Evolutionary conservation across 1,140 invertebrate species (phyloP), one percentile per base, ranked within the genome.

Genomic region (Pogonognathellus flavescens): DNA sequence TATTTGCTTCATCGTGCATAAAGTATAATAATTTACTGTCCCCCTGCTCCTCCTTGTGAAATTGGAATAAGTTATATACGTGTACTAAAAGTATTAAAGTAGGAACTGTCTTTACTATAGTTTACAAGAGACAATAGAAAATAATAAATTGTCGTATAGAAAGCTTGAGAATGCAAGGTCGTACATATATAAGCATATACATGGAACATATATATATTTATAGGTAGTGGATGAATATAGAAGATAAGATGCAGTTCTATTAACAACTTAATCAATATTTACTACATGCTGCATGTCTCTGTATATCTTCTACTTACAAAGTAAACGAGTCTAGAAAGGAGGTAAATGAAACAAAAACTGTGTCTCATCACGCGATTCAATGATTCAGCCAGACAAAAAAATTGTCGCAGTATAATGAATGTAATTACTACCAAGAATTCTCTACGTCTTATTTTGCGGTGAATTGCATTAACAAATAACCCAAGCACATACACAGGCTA

Each of bases 221-320:
- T 60, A 82, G 22, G 52, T 18, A 41, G 22, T 31, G n/a, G 57
- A 14, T n/a, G 13, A 6, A 20, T 50, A 55, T 59, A 62, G 10
- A 16, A 80, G 16, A 66, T 72, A 22, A 22, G 22, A 53, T 50
- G 52, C 80, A 80, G 11, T 80, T 76, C 20, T 80, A 57, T 60
- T 50, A 31, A 66, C 31, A 41, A 59, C n/a, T 55, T 59, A 82
- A 82, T 53, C 50, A 82, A 82, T 41, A 59, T 25, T 59, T 84
- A 66, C 62, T 60, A n/a, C 49, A 50, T 9, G 70, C 16, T 50
- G 62, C 84, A 50, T 52, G 11, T 31, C 59, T 11, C 6, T 41
- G 31, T 41, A 41, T 41, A 1, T 41, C 31, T 6, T 41, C 31
- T 41, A 41, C 31, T 41, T 41, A 41, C 31, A 41, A 41, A 41